Base-by-base conservation (phyloP, 2,888 invertebrate species). In the Chrysolina oricalcia region DNA sequence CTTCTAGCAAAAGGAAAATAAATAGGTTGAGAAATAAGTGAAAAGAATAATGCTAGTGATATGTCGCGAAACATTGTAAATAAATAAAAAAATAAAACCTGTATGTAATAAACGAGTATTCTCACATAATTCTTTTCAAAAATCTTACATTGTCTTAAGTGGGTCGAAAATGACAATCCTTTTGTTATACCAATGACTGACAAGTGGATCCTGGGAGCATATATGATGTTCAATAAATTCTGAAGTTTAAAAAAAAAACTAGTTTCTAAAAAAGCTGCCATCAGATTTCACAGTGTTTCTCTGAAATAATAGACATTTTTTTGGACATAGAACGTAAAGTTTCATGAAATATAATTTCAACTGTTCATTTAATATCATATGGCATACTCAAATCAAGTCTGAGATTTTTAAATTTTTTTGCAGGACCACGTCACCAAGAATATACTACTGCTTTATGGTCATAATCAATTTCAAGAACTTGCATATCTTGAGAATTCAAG, bases 1-100 rank as follows among this genome's bases (percentile, higher is more conserved):
- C 84, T 80, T 83, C 76, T 81, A 81, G 78, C 73, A 73, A 77
- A 80, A 76, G 74, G 74, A 66, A 78, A 80, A 79, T 81, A 81
- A 79, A 74, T 78, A 73, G 74, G 59, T 76, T 62, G 76, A 41
- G 56, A 74, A 66, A 75, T 21, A 76, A 65, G 74, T 41, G 69
- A 75, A 77, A 75, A 67, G 21, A 62, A 43, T 73, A 74, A 76
- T 77, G 74, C 76, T 76, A 80, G 73, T 80, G 80, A 81, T 81
- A 80, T 81, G 78, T 79, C 53, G 76, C 76, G 72, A 77, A 78
- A 76, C 70, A 77, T 72, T 41, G 59, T 71, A 76, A 80, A 80
- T 76, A 79, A 78, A 78, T 78, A 79, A 72, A 81, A 80, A 75
- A 77, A 78, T 75, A 76, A 72, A 79, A 73, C 65, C 72, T 74